Base-by-base conservation (phyloP, 1,140 invertebrate species). In the Zaprionus capensis region DNA sequence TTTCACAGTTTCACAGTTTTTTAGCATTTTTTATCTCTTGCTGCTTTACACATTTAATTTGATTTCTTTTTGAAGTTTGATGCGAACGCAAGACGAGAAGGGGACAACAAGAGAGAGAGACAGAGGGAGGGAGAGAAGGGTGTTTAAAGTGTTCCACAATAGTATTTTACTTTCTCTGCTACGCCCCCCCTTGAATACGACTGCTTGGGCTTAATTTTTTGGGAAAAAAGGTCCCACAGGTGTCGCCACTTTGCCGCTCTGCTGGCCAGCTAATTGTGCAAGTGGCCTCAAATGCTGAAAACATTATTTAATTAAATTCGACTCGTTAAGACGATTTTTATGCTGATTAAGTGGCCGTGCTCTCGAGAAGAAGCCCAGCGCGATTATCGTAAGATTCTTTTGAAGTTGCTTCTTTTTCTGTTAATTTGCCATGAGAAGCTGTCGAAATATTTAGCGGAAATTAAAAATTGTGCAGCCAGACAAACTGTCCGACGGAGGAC, bases 11-110 rank as follows among this genome's bases (percentile, higher is more conserved):
- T 26, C 31, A 24, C 22, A 15, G 31, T 71, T 79, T 69, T 22
- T 26, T 14, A 24, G 64, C 55, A 71, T 62, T 77, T 85, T 84
- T 88, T 90, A 85, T 88, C 84, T 88, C 49, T 70, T 72, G 71
- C 81, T 90, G 76, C 81, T 81, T 90, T 85, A 82, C 85, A 85
- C 85, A 90, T 90, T 90, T 90, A 90, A 90, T 90, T 90, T 90
- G 85, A 90, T 90, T 90, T 90, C 81, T 90, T 91, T 91, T 90
- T 90, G 85, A 90, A 90, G 85, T 90, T 90, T 85, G 86, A 90
- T 85, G 85, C 81, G 63, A 67, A 20, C 69, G 69, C 71, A 70
- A 74, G 59, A 71, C 15, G 15, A 11, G 31, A 22, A 14, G 28
- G 53, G 41, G 66, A 49, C 5, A 76, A 62, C 14, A 51, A 71